phyloP scores from a whole-genome alignment of 2,888 invertebrate genomes.

The Phengaris alcon region DNA sequence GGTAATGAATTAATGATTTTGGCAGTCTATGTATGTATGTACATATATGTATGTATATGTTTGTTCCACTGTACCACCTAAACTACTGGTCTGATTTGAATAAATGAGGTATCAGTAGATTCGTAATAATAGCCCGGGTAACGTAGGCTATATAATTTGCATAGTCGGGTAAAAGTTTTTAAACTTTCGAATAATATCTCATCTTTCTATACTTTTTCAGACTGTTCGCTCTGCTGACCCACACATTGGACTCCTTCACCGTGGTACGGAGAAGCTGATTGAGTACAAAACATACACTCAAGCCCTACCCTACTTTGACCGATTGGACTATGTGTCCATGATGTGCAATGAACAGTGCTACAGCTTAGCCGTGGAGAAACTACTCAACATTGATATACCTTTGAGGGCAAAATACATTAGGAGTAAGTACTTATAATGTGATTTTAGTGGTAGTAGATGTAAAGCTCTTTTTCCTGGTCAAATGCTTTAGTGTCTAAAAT shows the following conservation, averaged over 20 bases:
- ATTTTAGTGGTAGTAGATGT: too few species aligned
- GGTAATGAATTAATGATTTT: too few species aligned
- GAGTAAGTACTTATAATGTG: constrained; percentile 79
- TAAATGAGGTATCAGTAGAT: too few species aligned
- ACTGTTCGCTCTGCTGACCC: constrained; percentile 93
- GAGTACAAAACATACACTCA: constrained; percentile 99
- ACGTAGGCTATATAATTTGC: too few species aligned
- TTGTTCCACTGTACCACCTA: too few species aligned
- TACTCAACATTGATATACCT: constrained; percentile 97
- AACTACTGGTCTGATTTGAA: too few species aligned
- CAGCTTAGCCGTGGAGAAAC: constrained; percentile 96
- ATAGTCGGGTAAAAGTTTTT: too few species aligned
- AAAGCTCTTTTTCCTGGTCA: too few species aligned
- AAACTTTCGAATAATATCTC: background rate
- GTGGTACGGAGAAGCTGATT: constrained; percentile 98
- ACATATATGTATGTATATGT: too few species aligned
- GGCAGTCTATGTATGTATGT: too few species aligned
- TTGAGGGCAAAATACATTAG: constrained; percentile 96
- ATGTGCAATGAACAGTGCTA: constrained; percentile 99
- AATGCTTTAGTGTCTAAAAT: background rate
- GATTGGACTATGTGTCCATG: constrained; percentile 99
- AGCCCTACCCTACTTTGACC: constrained; percentile 98
- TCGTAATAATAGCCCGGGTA: too few species aligned
- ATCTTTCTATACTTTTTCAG: constrained; percentile 58
- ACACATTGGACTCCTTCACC: constrained; percentile 97